phyloP scores from a whole-genome alignment of 2,113 vertebrate species.

The crab-eating macaque (Macaca fascicularis) region DNA sequence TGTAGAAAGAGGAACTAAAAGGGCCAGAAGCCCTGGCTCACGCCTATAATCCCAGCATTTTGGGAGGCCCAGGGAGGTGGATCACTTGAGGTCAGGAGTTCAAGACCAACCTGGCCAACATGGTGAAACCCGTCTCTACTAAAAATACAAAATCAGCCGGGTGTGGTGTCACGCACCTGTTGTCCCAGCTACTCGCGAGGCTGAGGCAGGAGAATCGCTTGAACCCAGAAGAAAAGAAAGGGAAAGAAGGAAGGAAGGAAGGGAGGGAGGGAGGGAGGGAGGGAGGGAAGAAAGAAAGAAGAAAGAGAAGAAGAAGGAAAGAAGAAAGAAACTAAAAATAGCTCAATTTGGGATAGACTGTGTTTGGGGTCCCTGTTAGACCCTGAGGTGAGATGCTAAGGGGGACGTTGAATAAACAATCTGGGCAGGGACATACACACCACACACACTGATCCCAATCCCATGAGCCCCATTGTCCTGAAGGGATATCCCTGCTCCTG shows the following conservation, averaged over 20 bases:
- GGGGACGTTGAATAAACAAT: neutral
- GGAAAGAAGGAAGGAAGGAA: too few species aligned
- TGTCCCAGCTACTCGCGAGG: too few species aligned
- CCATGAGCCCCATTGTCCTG: fast-evolving
- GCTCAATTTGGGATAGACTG: neutral
- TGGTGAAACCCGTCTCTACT: too few species aligned
- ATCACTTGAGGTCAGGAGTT: too few species aligned
- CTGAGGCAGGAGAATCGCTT: too few species aligned
- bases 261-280: fast-evolving
- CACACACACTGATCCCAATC: neutral
- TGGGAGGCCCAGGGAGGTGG: too few species aligned
- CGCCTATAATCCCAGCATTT: too few species aligned
- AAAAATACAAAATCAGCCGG: too few species aligned
- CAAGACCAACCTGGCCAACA: too few species aligned
- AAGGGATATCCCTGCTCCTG: neutral
- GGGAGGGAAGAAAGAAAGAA: neutral
- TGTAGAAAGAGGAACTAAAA: neutral
- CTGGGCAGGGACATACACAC: neutral
- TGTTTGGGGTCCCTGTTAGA: neutral
- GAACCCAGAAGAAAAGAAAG: too few species aligned
- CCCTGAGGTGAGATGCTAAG: neutral
- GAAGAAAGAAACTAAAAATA: neutral
- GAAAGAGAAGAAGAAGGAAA: neutral
- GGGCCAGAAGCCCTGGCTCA: too few species aligned
- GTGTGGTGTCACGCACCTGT: fast-evolving